A percentile compares a stretch with the other conserved stretches of the same genome.
Conservation (phyloP, 1,140 invertebrate species). For the Radopholus similis region DNA sequence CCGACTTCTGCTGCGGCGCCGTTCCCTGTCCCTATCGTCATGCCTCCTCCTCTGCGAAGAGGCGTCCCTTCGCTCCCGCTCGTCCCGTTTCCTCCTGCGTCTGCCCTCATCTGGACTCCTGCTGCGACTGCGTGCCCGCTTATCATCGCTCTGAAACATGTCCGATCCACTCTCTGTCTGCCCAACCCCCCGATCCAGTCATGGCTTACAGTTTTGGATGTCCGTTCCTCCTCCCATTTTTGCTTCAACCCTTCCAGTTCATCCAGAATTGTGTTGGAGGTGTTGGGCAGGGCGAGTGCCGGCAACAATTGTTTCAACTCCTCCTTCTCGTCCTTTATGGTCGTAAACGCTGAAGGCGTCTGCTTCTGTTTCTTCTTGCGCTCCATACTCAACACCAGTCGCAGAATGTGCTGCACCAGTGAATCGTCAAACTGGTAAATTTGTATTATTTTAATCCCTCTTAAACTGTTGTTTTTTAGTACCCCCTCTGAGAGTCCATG, state of each 20-base stretch:
- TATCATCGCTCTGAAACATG: background rate
- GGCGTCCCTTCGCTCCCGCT: no score
- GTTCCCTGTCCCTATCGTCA: background rate
- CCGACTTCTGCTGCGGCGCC: background rate
- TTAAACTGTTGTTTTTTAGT: background rate
- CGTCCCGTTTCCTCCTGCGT: slow-evolving; percentile 1
- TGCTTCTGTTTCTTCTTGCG: slow-evolving; percentile 31
- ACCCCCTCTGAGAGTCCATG: slow-evolving; percentile 70
- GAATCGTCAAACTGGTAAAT: slow-evolving; percentile 71
- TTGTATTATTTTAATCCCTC: background rate
- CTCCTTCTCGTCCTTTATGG: slow-evolving; percentile 61
- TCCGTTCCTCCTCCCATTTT: slow-evolving; percentile 18
- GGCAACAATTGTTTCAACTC: slow-evolving; percentile 76
- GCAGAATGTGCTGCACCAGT: slow-evolving; percentile 80
- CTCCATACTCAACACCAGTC: slow-evolving; percentile 91
- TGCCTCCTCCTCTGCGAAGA: no score
- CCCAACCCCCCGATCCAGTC: slow-evolving; percentile 5
- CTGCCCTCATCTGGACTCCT: slow-evolving; percentile 2
- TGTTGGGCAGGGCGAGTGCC: slow-evolving; percentile 80
- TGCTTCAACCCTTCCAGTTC: slow-evolving; percentile 34
- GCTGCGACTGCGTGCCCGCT: slow-evolving; percentile 4
- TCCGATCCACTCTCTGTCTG: slow-evolving; percentile 8
- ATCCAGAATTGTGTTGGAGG: slow-evolving; percentile 18
- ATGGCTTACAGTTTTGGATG: slow-evolving; percentile 20
- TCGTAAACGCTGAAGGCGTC: slow-evolving; percentile 11